A percentile compares a stretch with the other conserved stretches of the same genome.
These are phyloP conservation scores for Candoia aspera DNA, from an alignment of 2,113 vertebrate species.

Conservation along the genomic window DNA sequence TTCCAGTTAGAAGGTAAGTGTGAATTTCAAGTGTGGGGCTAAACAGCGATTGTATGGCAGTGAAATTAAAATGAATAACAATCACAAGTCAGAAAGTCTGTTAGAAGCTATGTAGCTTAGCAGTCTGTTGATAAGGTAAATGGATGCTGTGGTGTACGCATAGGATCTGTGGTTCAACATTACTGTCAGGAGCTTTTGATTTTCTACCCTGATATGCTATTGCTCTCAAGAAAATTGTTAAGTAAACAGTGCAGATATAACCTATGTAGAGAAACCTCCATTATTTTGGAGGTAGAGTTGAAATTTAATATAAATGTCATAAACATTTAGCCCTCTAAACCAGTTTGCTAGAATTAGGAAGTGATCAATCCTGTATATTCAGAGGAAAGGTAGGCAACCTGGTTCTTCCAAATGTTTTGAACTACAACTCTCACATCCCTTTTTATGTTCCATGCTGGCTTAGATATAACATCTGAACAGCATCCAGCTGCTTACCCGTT, in stretches of 20 bases:
- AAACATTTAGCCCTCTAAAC: background rate
- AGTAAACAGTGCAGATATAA: background rate
- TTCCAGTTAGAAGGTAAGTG: conserved; percentile 94
- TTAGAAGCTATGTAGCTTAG: background rate
- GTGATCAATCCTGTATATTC: background rate
- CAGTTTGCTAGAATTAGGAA: background rate
- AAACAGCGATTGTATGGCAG: background rate
- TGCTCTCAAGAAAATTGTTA: background rate
- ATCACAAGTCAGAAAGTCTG: background rate
- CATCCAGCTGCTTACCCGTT: background rate
- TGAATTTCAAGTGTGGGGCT: background rate
- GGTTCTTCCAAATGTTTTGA: background rate
- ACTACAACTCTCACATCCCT: background rate
- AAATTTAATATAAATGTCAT: background rate
- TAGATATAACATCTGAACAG: background rate
- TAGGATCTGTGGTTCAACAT: background rate
- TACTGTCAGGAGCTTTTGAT: background rate
- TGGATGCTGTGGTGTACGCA: background rate
- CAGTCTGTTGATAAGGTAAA: background rate
- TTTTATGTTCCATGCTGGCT: background rate
- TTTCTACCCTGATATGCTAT: background rate
- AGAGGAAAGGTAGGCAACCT: background rate
- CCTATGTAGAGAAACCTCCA: background rate
- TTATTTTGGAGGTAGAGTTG: background rate
- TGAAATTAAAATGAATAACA: background rate